phyloP scores from a whole-genome alignment of 2,888 invertebrate genomes.

The Tyria jacobaeae region DNA sequence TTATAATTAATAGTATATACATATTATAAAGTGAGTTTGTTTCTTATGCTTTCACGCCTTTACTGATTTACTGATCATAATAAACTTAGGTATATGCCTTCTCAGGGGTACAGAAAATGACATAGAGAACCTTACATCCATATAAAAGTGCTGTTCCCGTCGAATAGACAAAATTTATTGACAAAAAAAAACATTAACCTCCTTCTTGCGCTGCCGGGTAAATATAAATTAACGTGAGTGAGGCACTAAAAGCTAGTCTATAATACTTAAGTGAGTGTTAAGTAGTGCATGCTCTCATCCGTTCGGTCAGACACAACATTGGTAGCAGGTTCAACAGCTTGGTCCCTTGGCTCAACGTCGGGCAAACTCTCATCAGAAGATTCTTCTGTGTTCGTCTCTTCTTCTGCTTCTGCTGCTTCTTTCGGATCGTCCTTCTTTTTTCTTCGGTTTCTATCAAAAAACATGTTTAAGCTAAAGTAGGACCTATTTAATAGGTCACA shows the following conservation, averaged over 20 bases:
- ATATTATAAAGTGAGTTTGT: too few species aligned
- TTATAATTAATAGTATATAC: too few species aligned
- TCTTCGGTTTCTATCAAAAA: conserved; percentile 47
- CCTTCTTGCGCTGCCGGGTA: too few species aligned
- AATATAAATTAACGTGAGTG: neutral
- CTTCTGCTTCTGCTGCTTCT: conserved; percentile 41
- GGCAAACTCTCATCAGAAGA: conserved; percentile 51
- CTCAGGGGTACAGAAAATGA: too few species aligned
- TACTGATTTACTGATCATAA: too few species aligned
- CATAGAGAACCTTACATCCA: too few species aligned
- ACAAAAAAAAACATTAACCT: too few species aligned
- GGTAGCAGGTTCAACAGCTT: conserved; percentile 32
- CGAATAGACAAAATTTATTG: too few species aligned
- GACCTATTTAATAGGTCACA: too few species aligned
- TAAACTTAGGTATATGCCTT: too few species aligned
- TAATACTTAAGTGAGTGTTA: conserved; percentile 42
- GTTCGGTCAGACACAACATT: conserved; percentile 22
- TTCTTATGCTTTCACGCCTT: too few species aligned
- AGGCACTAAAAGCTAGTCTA: neutral
- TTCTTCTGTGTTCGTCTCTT: conserved; percentile 41
- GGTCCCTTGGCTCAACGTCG: conserved; percentile 36
- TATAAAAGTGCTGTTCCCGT: too few species aligned
- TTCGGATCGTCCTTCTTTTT: conserved; percentile 56
- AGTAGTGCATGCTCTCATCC: conserved; percentile 54
- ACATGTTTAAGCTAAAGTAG: neutral